Evolutionary conservation across 2,888 invertebrate genomes (phyloP).

Genomic region (Hydraecia micacea): DNA sequence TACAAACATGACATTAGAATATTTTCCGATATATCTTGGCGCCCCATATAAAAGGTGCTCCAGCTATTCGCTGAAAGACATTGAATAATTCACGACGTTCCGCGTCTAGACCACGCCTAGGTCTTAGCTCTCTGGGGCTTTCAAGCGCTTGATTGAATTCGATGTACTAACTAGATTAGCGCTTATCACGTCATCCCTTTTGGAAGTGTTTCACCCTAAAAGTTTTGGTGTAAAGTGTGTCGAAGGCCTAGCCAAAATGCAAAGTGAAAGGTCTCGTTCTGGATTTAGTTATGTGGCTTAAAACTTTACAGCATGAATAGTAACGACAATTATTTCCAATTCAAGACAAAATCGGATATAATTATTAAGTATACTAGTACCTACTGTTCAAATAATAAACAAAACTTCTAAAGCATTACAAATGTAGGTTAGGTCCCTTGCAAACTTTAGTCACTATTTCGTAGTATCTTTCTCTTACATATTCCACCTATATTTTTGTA

Average conservation of each 20-base stretch:
- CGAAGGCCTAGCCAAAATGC: slow-evolving; percentile 31
- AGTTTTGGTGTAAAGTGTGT: slow-evolving; percentile 20
- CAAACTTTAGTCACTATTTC: background rate
- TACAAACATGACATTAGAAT: slow-evolving; percentile 52
- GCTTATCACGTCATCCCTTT: slow-evolving; percentile 33
- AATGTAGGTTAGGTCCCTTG: background rate
- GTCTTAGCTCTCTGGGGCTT: slow-evolving; percentile 34
- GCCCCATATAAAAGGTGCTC: slow-evolving; percentile 35
- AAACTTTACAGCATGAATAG: background rate
- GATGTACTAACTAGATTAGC: slow-evolving; percentile 49
- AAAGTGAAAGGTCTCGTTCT: slow-evolving; percentile 9
- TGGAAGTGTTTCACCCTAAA: slow-evolving; percentile 24
- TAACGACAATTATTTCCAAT: background rate
- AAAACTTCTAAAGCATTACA: background rate
- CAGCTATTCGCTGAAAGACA: slow-evolving; percentile 41
- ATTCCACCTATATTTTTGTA: background rate
- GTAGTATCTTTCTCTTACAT: background rate
- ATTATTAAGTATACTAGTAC: background rate
- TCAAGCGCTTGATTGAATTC: slow-evolving; percentile 54
- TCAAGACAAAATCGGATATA: background rate
- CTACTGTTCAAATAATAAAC: background rate
- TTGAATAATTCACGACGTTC: slow-evolving; percentile 70
- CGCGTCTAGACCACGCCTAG: slow-evolving; percentile 62
- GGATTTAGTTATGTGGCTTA: background rate
- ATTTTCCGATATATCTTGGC: slow-evolving; percentile 36